These are phyloP conservation scores for Crotalus horridus DNA, from an alignment of 2,113 vertebrate genomes.

Conservation along the genomic window DNA sequence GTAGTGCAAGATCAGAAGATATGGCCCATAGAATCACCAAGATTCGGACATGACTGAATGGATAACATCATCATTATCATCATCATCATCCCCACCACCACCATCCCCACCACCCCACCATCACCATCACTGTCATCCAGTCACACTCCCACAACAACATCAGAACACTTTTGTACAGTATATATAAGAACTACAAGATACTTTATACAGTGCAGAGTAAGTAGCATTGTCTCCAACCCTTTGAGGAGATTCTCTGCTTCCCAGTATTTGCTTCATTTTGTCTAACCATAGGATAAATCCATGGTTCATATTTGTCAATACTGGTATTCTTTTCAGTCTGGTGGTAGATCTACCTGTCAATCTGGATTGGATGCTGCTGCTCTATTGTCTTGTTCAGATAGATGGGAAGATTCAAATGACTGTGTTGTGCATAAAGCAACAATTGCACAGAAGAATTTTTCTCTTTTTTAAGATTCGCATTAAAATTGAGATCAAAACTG, in stretches of 20 bases:
- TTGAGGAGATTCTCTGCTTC: background rate
- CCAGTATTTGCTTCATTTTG: background rate
- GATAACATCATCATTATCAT: background rate
- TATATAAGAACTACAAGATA: background rate
- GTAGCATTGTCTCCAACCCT: background rate
- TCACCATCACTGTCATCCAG: background rate
- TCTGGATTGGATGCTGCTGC: background rate
- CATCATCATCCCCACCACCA: background rate
- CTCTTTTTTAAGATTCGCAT: background rate
- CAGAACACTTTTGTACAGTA: background rate
- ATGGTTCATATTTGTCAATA: background rate
- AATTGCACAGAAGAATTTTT: background rate
- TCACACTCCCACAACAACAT: background rate
- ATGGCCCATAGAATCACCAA: background rate
- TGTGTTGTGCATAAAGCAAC: background rate
- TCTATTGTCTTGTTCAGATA: background rate
- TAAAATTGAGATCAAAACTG: slow-evolving; percentile 8
- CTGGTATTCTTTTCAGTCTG: background rate
- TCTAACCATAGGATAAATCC: background rate
- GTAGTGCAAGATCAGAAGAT: background rate
- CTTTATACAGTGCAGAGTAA: background rate
- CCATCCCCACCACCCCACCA: too few relatives aligned
- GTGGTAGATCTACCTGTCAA: background rate
- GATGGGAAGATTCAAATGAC: background rate
- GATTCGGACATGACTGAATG: background rate